Percentiles rank a stretch among this genome's conserved stretches.
Conservation (phyloP, 2,888 invertebrate species). For the Drosophila prolongata region DNA sequence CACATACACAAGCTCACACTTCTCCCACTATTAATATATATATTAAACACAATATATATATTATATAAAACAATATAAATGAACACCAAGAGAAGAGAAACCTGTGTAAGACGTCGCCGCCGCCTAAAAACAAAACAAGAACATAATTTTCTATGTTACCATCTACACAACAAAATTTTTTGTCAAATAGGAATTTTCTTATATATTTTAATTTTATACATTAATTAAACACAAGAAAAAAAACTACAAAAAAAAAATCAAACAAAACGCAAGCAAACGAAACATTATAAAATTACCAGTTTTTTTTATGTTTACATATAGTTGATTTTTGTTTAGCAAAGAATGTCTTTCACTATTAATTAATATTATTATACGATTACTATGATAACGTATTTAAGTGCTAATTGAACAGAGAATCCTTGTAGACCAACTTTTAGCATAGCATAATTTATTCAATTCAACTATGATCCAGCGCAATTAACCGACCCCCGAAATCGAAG, state of each 20-base stretch:
- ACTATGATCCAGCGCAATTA: constrained; percentile 15
- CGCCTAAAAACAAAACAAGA: constrained; percentile 12
- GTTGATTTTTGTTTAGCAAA: constrained; percentile 75
- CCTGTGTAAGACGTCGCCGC: constrained; percentile 7
- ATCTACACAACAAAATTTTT: constrained; percentile 14
- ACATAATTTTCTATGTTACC: constrained; percentile 24
- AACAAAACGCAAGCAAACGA: constrained; percentile 12
- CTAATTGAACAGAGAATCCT: constrained; percentile 19
- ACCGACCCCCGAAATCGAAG: constrained; percentile 1
- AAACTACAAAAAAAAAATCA: background rate
- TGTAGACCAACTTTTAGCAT: constrained; percentile 68
- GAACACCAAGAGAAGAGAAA: constrained; percentile 9
- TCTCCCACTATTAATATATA: constrained; percentile 22
- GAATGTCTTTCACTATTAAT: constrained; percentile 50
- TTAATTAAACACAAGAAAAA: constrained; percentile 3
- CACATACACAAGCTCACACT: constrained; percentile 1
- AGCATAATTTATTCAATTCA: constrained; percentile 74
- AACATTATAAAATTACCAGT: constrained; percentile 19
- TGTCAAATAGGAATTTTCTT: constrained; percentile 6
- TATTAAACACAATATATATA: background rate
- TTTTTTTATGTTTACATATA: constrained; percentile 64
- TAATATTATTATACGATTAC: constrained; percentile 32
- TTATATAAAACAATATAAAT: constrained; percentile 10
- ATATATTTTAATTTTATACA: constrained; percentile 17
- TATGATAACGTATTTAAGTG: constrained; percentile 27